Evolutionary conservation across 2,888 invertebrate species (phyloP).

Genomic region (Ernsta delagoae): DNA sequence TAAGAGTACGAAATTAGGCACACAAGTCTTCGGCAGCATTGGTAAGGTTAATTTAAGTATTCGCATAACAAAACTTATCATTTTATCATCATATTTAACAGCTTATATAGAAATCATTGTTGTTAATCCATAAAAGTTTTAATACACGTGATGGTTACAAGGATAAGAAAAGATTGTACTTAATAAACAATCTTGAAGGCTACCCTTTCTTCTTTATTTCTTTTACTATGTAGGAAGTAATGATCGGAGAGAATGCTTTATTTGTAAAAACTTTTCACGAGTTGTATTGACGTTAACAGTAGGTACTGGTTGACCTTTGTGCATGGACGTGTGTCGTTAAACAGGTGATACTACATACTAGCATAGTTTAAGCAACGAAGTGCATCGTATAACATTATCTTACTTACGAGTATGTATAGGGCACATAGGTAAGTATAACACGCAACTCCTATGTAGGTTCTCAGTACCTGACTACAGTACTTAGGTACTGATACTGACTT

Average conservation of each 20-base stretch:
- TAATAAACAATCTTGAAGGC: slow-evolving; percentile 18
- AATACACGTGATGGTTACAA: background rate
- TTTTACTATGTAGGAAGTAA: slow-evolving; percentile 27
- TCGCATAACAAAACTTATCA: too few relatives aligned
- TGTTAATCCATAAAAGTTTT: background rate
- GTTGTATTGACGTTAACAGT: slow-evolving; percentile 20
- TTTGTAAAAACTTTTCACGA: slow-evolving; percentile 32
- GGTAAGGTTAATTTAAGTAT: too few relatives aligned
- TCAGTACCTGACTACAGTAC: too few relatives aligned
- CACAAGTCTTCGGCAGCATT: too few relatives aligned
- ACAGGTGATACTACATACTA: slow-evolving; percentile 13
- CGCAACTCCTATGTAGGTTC: background rate
- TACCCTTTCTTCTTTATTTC: slow-evolving; percentile 26
- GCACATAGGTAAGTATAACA: too few relatives aligned
- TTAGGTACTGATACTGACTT: too few relatives aligned
- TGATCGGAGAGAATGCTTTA: slow-evolving; percentile 13
- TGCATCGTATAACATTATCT: slow-evolving; percentile 13
- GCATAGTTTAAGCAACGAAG: slow-evolving; percentile 8
- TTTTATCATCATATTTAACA: too few relatives aligned
- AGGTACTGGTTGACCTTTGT: slow-evolving; percentile 29
- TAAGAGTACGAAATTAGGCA: too few relatives aligned
- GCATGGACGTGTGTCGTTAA: slow-evolving; percentile 12
- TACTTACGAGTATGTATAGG: too few relatives aligned
- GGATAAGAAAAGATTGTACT: background rate
- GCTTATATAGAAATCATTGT: too few relatives aligned